Evolutionary conservation across 2,797 vertebrate species (phyloP), one percentile per base, ranked within the genome.

Genomic region (Hippocampus kuda): DNA sequence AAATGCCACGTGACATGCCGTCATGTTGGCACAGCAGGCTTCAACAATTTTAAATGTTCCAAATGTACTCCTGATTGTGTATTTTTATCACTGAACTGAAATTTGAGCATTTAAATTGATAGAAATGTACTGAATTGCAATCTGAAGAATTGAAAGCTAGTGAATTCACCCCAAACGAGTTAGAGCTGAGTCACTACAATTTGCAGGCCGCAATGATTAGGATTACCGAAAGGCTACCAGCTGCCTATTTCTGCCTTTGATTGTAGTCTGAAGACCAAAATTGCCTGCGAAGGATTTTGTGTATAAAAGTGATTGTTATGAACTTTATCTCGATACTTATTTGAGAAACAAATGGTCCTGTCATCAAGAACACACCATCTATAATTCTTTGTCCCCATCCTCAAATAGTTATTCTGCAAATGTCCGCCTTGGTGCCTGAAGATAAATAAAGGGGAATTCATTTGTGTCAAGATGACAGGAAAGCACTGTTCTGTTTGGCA

Each of bases 371-470:
- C 69, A 72, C 79, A 78, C 77, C 85, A 75, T 89, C 84, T 85
- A 76, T 89, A 85, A 86, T 88, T 91, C 85, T 79, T 86, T 71
- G 74, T 85, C 69, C 81, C 75, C 80, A 76, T 60, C 76, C 82
- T 77, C 85, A 88, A 88, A 87, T 78, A 79, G 74, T 89, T 85
- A 87, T 87, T 91, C 87, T 73, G 87, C 67, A 60, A 68, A 76
- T 78, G 88, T 84, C 76, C 87, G 86, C 81, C 78, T 90, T 87
- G 83, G 79, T 81, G 77, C 80, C 77, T 78, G 81, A 88, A 88
- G 85, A 90, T 85, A 90, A 91, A 91, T 90, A 90, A 38, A 89
- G 83, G 83, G 77, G 85, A 91, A 90, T 91, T 88, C 88, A 90
- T 90, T 90, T 91, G 84, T 89, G 88, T 86, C 87, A 84, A 80